Base-by-base conservation (phyloP, 2,888 invertebrate genomes). In the Acanthoscelides obtectus region DNA sequence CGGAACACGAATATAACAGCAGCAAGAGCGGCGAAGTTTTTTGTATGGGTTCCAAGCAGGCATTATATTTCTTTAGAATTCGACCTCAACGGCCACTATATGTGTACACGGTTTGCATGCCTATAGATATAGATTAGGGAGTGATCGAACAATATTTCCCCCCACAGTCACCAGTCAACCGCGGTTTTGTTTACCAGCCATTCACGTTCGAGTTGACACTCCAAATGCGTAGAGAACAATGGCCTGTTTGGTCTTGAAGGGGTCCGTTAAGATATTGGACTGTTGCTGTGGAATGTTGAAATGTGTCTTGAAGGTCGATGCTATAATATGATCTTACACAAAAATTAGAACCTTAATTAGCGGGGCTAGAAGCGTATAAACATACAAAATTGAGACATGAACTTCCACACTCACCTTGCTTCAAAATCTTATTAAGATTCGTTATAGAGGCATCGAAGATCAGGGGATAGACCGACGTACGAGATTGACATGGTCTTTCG, bases 141-240 rank as follows among this genome's bases (percentile, higher is more conserved):
- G 75, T 72, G 74, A 76, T 77, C 75, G 75, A 77, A 78, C 77
- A 77, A 77, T 74, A 73, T 72, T 72, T 74, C 72, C 72, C 72
- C 72, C 70, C 71, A 72, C 73, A 74, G 73, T 72, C 72, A 74
- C 20, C 45, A 45, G 45, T 45, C 45, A 45, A 45, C 45, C 45
- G 45, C 45, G 45, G 45, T 45, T 45, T 45, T 45, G 45, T 45
- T 45, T 45, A 45, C 45, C 12, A 45, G 5, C 45, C 45, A 45
- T 45, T 45, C 45, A 45, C 45, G 45, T 45, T 45, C 45, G 45
- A 45, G 45, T 45, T 45, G 45, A 45, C 45, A 45, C 45, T 45
- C 45, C 45, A 45, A 45, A 45, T 45, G 45, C 45, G 12, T 6
- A 17, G 45, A 45, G 45, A 45, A 45, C 45, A 45, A 45, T 45